Percentiles rank a stretch among this genome's conserved stretches.
Conservation (phyloP, 2,888 invertebrate species). For the Cotesia congregata region DNA sequence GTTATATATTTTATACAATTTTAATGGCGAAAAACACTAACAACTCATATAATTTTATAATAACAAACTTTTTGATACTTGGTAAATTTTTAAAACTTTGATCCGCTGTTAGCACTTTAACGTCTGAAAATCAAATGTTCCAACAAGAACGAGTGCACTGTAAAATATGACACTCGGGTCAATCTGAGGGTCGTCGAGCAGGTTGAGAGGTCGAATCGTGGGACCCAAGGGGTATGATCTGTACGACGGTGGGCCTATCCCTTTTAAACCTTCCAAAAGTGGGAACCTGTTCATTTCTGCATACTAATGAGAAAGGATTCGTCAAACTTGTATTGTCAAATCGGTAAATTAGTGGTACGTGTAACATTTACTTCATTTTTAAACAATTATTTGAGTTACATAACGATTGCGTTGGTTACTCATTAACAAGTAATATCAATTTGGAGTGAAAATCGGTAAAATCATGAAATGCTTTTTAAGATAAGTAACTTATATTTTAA, state of each 20-base stretch:
- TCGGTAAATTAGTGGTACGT: slow-evolving; percentile 40
- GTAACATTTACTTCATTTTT: background rate
- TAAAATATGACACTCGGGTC: slow-evolving; percentile 43
- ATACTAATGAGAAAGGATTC: slow-evolving; percentile 21
- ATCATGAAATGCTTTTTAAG: too few relatives aligned
- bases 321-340: background rate
- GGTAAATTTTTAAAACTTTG: slow-evolving; percentile 8
- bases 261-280: slow-evolving; percentile 49
- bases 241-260: slow-evolving; percentile 52
- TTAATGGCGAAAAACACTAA: too few relatives aligned
- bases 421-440: too few relatives aligned
- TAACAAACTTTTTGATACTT: background rate
- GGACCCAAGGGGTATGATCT: slow-evolving; percentile 55
- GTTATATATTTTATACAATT: slow-evolving; percentile 3
- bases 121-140: slow-evolving; percentile 19
- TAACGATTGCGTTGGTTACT: too few relatives aligned
- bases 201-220: slow-evolving; percentile 57
- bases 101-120: slow-evolving; percentile 13
- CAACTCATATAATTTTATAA: too few relatives aligned
- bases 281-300: slow-evolving; percentile 55
- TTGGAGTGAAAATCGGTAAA: too few relatives aligned
- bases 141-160: slow-evolving; percentile 9
- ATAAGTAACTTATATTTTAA: too few relatives aligned
- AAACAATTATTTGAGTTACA: background rate
- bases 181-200: slow-evolving; percentile 54